These are phyloP conservation scores for Heterochromis multidens DNA, from an alignment of 2,113 vertebrate species.

Conservation along the genomic window DNA sequence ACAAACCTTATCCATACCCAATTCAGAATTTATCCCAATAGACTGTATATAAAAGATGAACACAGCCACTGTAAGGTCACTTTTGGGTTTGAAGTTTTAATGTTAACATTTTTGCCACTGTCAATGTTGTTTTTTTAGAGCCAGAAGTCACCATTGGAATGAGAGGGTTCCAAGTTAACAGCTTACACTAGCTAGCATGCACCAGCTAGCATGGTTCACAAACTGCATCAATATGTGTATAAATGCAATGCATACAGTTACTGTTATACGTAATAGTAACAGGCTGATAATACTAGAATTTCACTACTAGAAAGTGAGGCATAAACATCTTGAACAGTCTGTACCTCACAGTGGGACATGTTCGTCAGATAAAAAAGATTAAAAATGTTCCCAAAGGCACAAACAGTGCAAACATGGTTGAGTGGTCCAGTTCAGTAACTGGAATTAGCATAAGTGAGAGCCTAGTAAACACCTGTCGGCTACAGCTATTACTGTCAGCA, in stretches of 20 bases:
- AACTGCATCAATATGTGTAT: background rate
- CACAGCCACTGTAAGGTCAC: background rate
- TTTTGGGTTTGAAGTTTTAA: background rate
- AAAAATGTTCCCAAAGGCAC: background rate
- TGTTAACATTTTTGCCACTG: background rate
- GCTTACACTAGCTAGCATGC: background rate
- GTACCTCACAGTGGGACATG: background rate
- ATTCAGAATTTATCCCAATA: background rate
- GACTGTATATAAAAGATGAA: background rate
- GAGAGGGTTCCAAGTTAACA: background rate
- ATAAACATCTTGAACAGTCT: background rate
- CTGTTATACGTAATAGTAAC: accelerated
- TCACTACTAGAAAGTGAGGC: background rate
- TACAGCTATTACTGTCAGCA: too few relatives aligned
- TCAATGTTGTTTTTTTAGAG: accelerated
- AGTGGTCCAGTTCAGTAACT: background rate
- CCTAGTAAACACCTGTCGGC: too few relatives aligned
- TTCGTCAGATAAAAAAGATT: background rate
- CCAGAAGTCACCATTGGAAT: background rate
- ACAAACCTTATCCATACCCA: background rate
- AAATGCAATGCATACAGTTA: background rate
- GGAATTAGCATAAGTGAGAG: background rate
- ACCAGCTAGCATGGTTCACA: background rate
- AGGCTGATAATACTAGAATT: background rate
- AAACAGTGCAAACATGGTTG: background rate